Evolutionary conservation across 2,797 vertebrate species (phyloP), one percentile per base, ranked within the genome.

Genomic region (Melanotaenia boesemani): DNA sequence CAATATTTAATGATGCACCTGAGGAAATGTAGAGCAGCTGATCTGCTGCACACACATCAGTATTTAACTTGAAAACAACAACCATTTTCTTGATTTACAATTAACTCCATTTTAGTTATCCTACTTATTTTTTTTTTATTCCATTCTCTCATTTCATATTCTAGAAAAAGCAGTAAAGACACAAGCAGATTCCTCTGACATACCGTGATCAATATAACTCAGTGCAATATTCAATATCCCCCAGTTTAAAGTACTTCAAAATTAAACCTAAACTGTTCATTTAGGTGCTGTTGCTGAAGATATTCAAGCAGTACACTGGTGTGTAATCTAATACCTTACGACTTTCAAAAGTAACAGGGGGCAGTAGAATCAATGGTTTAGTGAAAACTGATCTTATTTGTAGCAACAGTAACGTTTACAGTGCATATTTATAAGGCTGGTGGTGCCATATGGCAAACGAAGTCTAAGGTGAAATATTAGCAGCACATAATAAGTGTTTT

Each of bases 371-470:
- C 64, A 63, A 26, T 62, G 28, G 4, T 16, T 32, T 32, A 20
- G 46, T 80, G 77, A 81, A 85, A 85, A 83, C 72, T 59, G 69
- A 90, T 79, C 73, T 76, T 65, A 82, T 84, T 77, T 81, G 61
- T 36, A 34, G n/a, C 32, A 44, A 56, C 48, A 64, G 16, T 63
- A 48, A 71, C 79, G 63, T 67, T 67, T 67, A 61, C 7, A 10
- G 63, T 30, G 57, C 32, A 55, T 78, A 86, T 84, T 54, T 76
- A 82, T 61, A 44, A 73, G 58, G 8, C 12, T 41, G 39, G 26
- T 36, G 61, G 63, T 20, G 39, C 68, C 83, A 85, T 86, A 80
- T 86, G 80, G 56, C 62, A 44, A 63, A 61, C 12, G 50, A 13
- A 32, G 24, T 28, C 28, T 2, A 18, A 2, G 26, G 11, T 77